Base-by-base conservation (phyloP, 53 echinoderm and acorn worm species). In the Stichopus horrens region DNA sequence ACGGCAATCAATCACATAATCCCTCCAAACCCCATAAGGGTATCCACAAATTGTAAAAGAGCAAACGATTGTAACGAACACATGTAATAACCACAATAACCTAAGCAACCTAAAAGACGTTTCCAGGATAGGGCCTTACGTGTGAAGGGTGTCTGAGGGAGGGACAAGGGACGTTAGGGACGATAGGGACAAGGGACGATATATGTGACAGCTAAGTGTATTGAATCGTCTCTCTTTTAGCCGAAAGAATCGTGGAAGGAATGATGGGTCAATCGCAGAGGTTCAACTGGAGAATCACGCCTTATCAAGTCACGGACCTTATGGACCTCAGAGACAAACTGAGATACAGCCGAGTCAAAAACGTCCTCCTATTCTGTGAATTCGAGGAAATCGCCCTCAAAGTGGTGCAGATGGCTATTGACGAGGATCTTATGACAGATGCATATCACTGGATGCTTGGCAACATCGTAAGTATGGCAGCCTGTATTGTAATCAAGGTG, bases 361-460 rank as follows among this genome's bases (percentile, higher is more conserved):
- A 96, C 78, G 90, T 96, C 18, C 92, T 96, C 3, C 80, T 96
- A 18, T 96, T 89, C 73, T 94, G 94, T 54, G 93, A 96, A 90
- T 92, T 92, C 79, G 94, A 96, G 54, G 93, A 94, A 56, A 83
- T 89, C 52, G 93, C 93, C 13, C 88, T 93, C 54, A 23, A 16
- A 21, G 92, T 95, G 13, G 87, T 95, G 9, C 74, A 54, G 58
- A 88, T 92, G 93, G 96, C 93, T 11, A 93, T 94, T 19, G 92
- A 96, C 5, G 91, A 93, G 9, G 90, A 78, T 21, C 87, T 96
- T n/a, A 93, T 96, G 94, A 90, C 82, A 11, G 94, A 94, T 55
- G 91, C 91, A 7, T 96, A 93, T 54, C 96, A 96, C 58, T 96
- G 96, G 96, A 90, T 96, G 83, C 20, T 96, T 1, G 96, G 94